Evolutionary conservation across 2,888 invertebrate genomes (phyloP), one percentile per base, ranked within the genome.

Genomic region (Azorinus chamasolen): DNA sequence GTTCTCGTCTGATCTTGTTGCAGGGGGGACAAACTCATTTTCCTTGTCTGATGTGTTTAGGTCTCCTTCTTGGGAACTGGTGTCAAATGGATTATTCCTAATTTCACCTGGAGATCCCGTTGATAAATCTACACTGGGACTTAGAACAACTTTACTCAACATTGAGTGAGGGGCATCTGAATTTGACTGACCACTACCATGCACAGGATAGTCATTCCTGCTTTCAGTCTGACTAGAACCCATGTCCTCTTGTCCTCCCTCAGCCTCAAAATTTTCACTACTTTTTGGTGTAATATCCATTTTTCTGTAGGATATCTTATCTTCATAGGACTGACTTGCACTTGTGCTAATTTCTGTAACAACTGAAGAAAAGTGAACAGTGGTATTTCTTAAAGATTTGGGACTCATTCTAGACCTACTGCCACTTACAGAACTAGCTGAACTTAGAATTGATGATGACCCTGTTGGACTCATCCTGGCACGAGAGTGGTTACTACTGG

Each of bases 281-380:
- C 57, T 84, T 45, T 82, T 79, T 1, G 87, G 87, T 37, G 87
- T 85, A 18, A 83, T 79, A 37, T 86, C 83, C 55, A 85, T 53
- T 54, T 84, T 81, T 46, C 85, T 71, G 48, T 82, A 76, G n/a
- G 83, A 82, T 69, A 87, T 84, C 81, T 83, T 83, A 79, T 88
- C 87, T 76, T 90, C 87, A 59, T 87, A 75, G 64, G 87, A 86
- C 75, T 85, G 77, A 83, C 88, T 86, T 61, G 86, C 86, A 79
- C 86, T 79, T 53, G 89, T 89, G 65, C 87, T 88, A 16, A 88
- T 87, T 69, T 89, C 89, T 57, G 87, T 89, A 5, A 90, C 85
- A 70, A 88, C 85, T 8, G 89, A 87, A 2, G 88, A 83, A 79
- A 90, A 90, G 62, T 89, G 89, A 6, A 90, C 90, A 53, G 87